Evolutionary conservation across 2,888 invertebrate genomes (phyloP).

Genomic region (Liodrosophila aerea): DNA sequence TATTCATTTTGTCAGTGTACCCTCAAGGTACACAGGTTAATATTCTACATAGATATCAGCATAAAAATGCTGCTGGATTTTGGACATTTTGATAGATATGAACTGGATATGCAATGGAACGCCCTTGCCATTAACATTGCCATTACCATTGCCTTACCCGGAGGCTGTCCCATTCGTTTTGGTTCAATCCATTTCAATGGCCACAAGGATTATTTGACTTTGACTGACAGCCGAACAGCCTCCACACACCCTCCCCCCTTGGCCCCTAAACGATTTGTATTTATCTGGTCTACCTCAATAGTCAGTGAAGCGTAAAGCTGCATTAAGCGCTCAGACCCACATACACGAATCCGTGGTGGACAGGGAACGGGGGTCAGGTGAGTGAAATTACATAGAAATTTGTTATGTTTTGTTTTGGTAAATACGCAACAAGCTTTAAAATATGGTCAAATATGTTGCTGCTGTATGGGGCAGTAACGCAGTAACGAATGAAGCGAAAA

Average conservation of each 20-base stretch:
- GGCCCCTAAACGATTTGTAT: conserved; percentile 17
- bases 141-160: no score
- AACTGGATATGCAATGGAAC: no score
- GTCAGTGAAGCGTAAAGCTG: conserved; percentile 35
- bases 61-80: no score
- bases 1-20: no score
- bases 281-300: conserved; percentile 35
- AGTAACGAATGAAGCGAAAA: conserved; percentile 32
- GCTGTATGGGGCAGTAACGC: conserved; percentile 1
- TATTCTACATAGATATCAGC: no score
- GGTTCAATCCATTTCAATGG: conserved; percentile 6
- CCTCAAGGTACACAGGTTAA: no score
- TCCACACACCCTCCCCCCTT: not conserved
- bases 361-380: not conserved
- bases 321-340: conserved; percentile 32
- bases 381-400: conserved; percentile 27
- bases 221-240: conserved; percentile 8
- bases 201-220: conserved; percentile 11
- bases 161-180: conserved; percentile 6
- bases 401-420: conserved; percentile 17
- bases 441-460: conserved; percentile 34
- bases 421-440: conserved; percentile 41
- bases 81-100: no score
- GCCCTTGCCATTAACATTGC: no score
- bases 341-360: conserved; percentile 15